phyloP scores from a whole-genome alignment of 2,113 vertebrate species.

The Colaptes auratus region DNA sequence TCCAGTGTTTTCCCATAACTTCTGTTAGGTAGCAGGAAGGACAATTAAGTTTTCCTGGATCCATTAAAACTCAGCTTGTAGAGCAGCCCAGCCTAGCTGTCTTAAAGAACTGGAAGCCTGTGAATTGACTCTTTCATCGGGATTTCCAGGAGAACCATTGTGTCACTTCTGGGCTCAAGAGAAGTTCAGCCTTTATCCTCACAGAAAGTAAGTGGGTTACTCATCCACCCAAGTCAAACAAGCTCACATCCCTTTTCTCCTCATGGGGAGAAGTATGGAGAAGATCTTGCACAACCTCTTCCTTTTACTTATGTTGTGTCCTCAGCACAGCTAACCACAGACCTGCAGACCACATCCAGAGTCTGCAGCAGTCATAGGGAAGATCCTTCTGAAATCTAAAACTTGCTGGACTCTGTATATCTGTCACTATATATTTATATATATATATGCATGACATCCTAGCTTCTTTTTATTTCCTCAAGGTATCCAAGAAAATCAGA shows the following conservation, averaged over 20 bases:
- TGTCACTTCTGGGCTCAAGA: conserved; percentile 18
- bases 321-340: conserved; percentile 26
- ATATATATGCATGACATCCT: background rate
- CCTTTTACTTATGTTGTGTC: conserved; percentile 28
- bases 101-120: background rate
- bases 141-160: conserved; percentile 20
- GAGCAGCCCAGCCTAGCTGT: background rate
- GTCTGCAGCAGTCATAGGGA: background rate
- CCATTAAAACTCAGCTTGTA: background rate
- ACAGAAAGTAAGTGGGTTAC: background rate
- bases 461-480: background rate
- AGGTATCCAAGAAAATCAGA: background rate
- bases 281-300: conserved; percentile 44
- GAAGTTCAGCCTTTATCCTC: conserved; percentile 7
- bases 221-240: conserved; percentile 39
- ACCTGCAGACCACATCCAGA: conserved; percentile 14
- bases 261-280: background rate
- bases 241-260: conserved; percentile 9
- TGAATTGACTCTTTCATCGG: conserved; percentile 55
- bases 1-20: conserved; percentile 24
- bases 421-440: background rate
- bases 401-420: background rate
- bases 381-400: background rate
- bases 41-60: conserved; percentile 34
- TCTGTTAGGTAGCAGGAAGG: background rate